A percentile compares a stretch with the other conserved stretches of the same genome.
Evolutionary conservation across 2,113 vertebrate species (phyloP).

Genomic region (Herpetotheres cachinnans): DNA sequence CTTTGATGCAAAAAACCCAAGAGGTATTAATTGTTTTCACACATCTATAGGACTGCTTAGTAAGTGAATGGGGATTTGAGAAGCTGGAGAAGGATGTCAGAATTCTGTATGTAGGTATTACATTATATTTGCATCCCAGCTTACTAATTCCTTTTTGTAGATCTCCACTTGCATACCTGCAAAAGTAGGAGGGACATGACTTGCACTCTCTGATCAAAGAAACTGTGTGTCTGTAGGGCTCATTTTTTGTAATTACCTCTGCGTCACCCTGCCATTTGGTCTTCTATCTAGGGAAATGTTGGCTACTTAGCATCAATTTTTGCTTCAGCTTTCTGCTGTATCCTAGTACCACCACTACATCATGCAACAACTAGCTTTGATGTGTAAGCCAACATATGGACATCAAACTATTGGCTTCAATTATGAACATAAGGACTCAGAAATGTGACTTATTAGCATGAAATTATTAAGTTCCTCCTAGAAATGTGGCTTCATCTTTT

Average conservation of each 20-base stretch:
- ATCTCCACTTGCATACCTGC: background rate
- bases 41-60: background rate
- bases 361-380: background rate
- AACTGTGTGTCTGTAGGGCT: background rate
- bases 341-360: background rate
- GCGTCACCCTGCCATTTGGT: slow-evolving; percentile 9
- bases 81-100: background rate
- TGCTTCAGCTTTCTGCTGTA: background rate
- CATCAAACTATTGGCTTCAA: slow-evolving; percentile 44
- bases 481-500: background rate
- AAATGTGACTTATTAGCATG: slow-evolving; percentile 42
- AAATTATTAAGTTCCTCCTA: background rate
- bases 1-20: background rate
- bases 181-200: background rate
- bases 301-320: slow-evolving; percentile 23
- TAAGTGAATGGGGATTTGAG: background rate
- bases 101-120: background rate
- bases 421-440: slow-evolving; percentile 1
- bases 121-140: background rate
- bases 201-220: background rate
- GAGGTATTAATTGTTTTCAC: background rate
- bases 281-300: slow-evolving; percentile 25
- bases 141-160: background rate
- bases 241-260: background rate
- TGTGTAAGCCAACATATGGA: slow-evolving; percentile 55